phyloP scores from a whole-genome alignment of 2,113 vertebrate species.

The Antechinus flavipes region DNA sequence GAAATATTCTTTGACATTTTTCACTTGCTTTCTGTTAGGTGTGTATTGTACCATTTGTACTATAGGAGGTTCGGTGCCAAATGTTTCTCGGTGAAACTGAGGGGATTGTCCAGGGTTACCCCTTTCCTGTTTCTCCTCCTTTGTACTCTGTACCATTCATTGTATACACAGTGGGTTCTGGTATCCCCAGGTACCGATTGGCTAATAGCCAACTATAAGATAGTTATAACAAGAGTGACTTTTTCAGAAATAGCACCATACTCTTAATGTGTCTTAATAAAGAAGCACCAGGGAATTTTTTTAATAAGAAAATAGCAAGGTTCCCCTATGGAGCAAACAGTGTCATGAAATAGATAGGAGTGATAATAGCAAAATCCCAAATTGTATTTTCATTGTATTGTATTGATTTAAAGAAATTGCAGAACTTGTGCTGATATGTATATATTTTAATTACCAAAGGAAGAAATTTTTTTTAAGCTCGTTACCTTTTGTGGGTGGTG shows the following conservation, averaged over 20 bases:
- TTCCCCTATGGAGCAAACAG: not conserved
- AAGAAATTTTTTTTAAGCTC: not conserved
- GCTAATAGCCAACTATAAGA: not conserved
- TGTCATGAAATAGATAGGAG: not conserved
- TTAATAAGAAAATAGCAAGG: not conserved
- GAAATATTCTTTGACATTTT: not conserved
- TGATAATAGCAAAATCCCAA: not conserved
- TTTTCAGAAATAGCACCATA: not conserved
- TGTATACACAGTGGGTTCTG: not conserved
- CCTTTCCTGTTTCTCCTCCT: not conserved
- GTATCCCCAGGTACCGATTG: not conserved
- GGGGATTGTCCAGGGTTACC: not conserved
- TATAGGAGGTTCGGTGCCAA: conserved; percentile 9
- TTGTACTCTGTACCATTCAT: not conserved
- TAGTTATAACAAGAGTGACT: not conserved
- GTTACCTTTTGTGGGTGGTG: not conserved
- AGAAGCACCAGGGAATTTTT: not conserved
- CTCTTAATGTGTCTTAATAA: not conserved
- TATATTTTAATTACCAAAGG: not conserved
- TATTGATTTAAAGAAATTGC: not conserved
- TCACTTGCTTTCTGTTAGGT: conserved; percentile 32
- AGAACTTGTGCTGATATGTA: conserved; percentile 30
- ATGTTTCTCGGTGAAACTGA: not conserved
- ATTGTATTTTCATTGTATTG: conserved; percentile 20
- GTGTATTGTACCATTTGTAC: conserved; percentile 27